phyloP scores from a whole-genome alignment of 2,113 vertebrate genomes.

The chimpanzee (Pan troglodytes) region NHGRI_mPanTro3-v2.1_pri NC_072417.2:30846501-30847000 shows the following conservation, averaged over 20 bases:
- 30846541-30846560: not conserved
- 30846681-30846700: not conserved
- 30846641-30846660: not conserved
- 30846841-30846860: not conserved
- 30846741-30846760: not conserved
- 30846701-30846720: rapidly evolving
- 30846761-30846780: not conserved
- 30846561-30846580: not conserved
- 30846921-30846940: not conserved
- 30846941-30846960: not conserved
- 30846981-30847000: not conserved
- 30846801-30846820: not conserved
- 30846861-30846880: not conserved
- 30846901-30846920: not conserved
- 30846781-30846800: not conserved
- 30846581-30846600: not conserved
- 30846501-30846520: not conserved
- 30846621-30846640: not conserved
- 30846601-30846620: not conserved
- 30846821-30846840: not conserved
- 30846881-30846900: not conserved
- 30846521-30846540: not conserved
- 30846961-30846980: not conserved
- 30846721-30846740: rapidly evolving
- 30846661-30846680: not conserved